Conservation (phyloP, 2,888 invertebrate genomes). For the Pyrgus malvae region DNA sequence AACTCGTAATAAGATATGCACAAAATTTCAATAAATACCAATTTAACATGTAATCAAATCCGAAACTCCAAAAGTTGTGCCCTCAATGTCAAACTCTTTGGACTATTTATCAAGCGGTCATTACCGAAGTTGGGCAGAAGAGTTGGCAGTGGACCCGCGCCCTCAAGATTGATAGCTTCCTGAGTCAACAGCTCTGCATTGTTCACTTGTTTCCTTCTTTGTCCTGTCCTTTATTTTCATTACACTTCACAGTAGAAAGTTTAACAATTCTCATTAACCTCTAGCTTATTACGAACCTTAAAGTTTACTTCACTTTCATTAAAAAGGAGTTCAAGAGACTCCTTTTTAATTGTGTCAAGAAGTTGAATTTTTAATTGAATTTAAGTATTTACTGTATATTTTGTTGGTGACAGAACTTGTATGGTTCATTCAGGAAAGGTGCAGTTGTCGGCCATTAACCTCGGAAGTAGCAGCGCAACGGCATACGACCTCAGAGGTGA, state of each 20-base stretch:
- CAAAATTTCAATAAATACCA: background rate
- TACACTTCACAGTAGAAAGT: slow-evolving; percentile 38
- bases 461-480: no score
- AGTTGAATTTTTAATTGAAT: no score
- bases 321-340: no score
- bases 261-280: slow-evolving; percentile 31
- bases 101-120: slow-evolving; percentile 68
- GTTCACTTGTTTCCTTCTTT: slow-evolving; percentile 49
- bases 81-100: slow-evolving; percentile 46
- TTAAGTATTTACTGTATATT: background rate
- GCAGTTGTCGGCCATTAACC: no score
- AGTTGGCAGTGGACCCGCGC: slow-evolving; percentile 64
- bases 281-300: slow-evolving; percentile 4
- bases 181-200: slow-evolving; percentile 49
- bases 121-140: slow-evolving; percentile 68
- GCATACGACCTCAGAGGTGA: no score
- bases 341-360: no score
- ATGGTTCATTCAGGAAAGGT: no score
- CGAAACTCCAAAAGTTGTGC: slow-evolving; percentile 1
- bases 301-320: background rate
- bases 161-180: slow-evolving; percentile 69
- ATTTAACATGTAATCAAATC: slow-evolving; percentile 4
- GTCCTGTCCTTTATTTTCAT: slow-evolving; percentile 52
- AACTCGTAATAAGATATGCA: background rate
- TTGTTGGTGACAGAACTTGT: no score